Conservation (phyloP, 2,113 vertebrate species). For the Lota lota region DNA sequence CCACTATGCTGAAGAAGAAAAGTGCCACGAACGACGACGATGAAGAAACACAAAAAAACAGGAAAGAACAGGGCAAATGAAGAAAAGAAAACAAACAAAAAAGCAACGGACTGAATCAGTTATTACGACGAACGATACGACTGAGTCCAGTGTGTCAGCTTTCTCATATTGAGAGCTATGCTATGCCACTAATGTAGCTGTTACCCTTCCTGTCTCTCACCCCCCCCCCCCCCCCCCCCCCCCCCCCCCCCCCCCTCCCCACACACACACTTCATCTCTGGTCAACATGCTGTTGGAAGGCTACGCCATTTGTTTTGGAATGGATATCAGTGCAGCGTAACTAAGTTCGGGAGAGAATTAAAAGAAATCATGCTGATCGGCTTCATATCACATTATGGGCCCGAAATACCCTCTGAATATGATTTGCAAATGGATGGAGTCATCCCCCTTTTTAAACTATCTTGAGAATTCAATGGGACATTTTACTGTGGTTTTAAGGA, state of each 20-base stretch:
- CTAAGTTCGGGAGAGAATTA: conserved; percentile 77
- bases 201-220: conserved; percentile 12
- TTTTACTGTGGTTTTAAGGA: conserved; percentile 66
- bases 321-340: conserved; percentile 65
- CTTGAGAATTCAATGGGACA: conserved; percentile 33
- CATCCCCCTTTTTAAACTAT: conserved; percentile 50
- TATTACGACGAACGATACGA: conserved; percentile 72
- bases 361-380: conserved; percentile 56
- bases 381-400: conserved; percentile 81
- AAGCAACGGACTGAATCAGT: conserved; percentile 64
- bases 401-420: conserved; percentile 79
- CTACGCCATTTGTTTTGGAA: conserved; percentile 62
- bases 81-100: conserved; percentile 45
- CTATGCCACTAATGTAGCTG: conserved; percentile 97
- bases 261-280: conserved; percentile 44
- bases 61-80: conserved; percentile 44
- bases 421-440: conserved; percentile 40
- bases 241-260: conserved; percentile 15
- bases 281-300: conserved; percentile 34
- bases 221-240: conserved; percentile 7
- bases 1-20: conserved; percentile 71
- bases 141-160: conserved; percentile 96
- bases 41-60: conserved; percentile 18
- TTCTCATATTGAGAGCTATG: conserved; percentile 99
- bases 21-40: conserved; percentile 1